Evolutionary conservation across 1,140 invertebrate genomes (phyloP).

Genomic region (Meteorus sp.): DNA sequence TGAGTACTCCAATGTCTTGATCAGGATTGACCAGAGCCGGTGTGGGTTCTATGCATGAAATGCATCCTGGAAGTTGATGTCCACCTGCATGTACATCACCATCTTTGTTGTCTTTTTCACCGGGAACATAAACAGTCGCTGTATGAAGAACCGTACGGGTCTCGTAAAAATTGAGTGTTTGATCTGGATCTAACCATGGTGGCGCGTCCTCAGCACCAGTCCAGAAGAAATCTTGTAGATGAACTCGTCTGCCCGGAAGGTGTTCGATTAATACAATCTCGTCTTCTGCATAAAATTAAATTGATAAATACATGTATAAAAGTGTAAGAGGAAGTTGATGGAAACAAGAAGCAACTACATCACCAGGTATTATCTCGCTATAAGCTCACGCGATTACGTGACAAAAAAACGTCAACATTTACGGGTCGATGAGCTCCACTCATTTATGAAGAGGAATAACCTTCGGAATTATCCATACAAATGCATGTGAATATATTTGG

Average conservation of each 20-base stretch:
- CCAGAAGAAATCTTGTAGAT: slow-evolving; percentile 83
- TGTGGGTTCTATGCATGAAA: slow-evolving; percentile 50
- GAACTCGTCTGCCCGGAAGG: slow-evolving; percentile 63
- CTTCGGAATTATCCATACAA: background rate
- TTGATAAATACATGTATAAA: no score
- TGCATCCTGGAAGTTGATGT: slow-evolving; percentile 38
- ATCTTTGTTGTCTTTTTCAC: slow-evolving; percentile 19
- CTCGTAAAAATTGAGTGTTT: slow-evolving; percentile 51
- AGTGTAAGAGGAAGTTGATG: background rate
- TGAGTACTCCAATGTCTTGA: slow-evolving; percentile 49
- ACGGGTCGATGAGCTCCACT: slow-evolving; percentile 28
- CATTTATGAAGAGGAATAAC: slow-evolving; percentile 17
- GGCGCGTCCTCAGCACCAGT: slow-evolving; percentile 78
- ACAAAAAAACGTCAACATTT: slow-evolving; percentile 38
- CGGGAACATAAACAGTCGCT: slow-evolving; percentile 48
- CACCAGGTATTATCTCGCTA: no score
- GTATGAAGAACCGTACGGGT: slow-evolving; percentile 50
- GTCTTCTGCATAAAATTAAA: slow-evolving; percentile 44
- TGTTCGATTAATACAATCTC: slow-evolving; percentile 57
- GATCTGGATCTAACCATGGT: slow-evolving; percentile 51
- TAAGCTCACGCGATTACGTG: slow-evolving; percentile 43
- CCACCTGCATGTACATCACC: slow-evolving; percentile 14
- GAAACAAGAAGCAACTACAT: slow-evolving; percentile 6
- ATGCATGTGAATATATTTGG: background rate
- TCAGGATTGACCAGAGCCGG: slow-evolving; percentile 45